A percentile compares a stretch with the other conserved stretches of the same genome.
Evolutionary conservation across 2,888 invertebrate genomes (phyloP).

Genomic region (Cinara cedri): DNA sequence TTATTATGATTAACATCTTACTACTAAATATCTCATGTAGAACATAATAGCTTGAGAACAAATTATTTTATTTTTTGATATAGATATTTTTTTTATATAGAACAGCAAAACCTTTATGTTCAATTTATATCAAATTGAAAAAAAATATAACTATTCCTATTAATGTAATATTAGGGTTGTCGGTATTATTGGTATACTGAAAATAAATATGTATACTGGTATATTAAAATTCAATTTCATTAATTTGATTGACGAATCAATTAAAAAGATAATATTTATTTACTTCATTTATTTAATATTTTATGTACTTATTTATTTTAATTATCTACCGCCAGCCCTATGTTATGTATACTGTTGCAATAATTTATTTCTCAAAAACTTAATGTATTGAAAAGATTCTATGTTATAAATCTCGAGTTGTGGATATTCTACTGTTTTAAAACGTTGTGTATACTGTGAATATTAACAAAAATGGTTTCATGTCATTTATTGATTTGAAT

Average conservation of each 20-base stretch:
- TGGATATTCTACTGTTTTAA: background rate
- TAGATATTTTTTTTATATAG: background rate
- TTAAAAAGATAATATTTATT: no score
- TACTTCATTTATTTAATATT: no score
- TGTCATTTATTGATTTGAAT: no score
- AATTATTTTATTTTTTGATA: constrained; percentile 31
- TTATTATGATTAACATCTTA: constrained; percentile 33
- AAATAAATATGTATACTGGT: no score
- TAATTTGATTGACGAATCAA: no score
- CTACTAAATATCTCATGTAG: background rate
- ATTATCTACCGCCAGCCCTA: no score
- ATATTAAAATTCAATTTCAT: no score
- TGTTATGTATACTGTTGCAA: background rate
- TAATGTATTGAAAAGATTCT: background rate
- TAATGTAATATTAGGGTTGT: no score
- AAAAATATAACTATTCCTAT: no score
- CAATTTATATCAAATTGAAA: background rate
- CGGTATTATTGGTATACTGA: no score
- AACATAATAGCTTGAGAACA: constrained; percentile 12
- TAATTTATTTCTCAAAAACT: background rate
- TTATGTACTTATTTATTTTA: no score
- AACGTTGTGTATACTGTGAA: background rate
- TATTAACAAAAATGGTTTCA: no score
- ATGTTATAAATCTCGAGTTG: background rate
- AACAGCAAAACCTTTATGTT: background rate